Evolutionary conservation across 2,888 invertebrate genomes (phyloP), one percentile per base, ranked within the genome.

Genomic region (Lucinisca nassula): DNA sequence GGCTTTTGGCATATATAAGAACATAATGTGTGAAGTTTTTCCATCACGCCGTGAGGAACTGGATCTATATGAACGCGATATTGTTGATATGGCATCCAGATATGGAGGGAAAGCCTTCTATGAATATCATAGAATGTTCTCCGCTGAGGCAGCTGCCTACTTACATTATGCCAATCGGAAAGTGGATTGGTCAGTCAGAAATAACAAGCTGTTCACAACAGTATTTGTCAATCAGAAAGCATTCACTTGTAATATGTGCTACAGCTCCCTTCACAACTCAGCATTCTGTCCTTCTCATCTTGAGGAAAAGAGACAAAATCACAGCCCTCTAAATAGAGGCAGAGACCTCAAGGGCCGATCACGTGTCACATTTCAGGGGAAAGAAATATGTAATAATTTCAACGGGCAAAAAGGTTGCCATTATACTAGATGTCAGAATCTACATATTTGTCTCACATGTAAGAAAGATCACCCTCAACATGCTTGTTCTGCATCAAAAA

Each of bases 1-100:
- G 35, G 82, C 85, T n/a, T 82, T 85, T 55, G 82, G 79, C 2
- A 79, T 79, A 24, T 86, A 82, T 17, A 85, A 86, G 67, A 82
- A 55, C 37, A 75, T 85, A 8, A 45, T 85, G 79, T 78, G 79
- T 67, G 12, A 51, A 24, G 79, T 70, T 4, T 61, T 61, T 45
- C 79, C 79, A 4, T n/a, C 30, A 2, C 24, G 82, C 21, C 49
- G 82, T 6, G 67, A 21, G 12, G 82, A 86, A 72, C 32, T 82
- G 17, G 82, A 86, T 55, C 37, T 82, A 17, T 85, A 85, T 45
- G 86, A 82, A 49, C 24, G 79, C 17, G 85, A 79, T 21, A 82
- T 86, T 4, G 70, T 79, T 17, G 76, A 82, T 24, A 86, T 86
- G 86, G 86, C 79, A 17, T 55, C 82, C 0, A 40, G 72, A 45